phyloP scores from a whole-genome alignment of 2,888 invertebrate genomes.

The Sialis fuliginosa region DNA sequence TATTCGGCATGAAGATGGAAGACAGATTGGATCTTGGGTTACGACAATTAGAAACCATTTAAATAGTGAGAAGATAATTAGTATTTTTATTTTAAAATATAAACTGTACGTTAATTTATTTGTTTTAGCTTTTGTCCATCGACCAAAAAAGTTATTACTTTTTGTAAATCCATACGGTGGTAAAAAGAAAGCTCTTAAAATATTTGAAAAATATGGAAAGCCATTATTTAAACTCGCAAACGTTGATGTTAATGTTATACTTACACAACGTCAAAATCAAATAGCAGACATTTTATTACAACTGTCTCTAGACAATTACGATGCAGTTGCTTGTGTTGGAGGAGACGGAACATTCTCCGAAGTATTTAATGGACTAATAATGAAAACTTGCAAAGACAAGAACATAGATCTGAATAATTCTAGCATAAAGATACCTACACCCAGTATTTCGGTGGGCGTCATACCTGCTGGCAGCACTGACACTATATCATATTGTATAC shows the following conservation, averaged over 20 bases:
- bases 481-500: constrained; percentile 59
- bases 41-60: constrained; percentile 35
- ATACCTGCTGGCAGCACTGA: constrained; percentile 53
- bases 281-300: constrained; percentile 47
- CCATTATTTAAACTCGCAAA: constrained; percentile 45
- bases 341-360: constrained; percentile 80
- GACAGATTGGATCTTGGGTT: constrained; percentile 44
- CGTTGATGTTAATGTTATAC: constrained; percentile 42
- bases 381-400: constrained; percentile 32
- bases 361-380: constrained; percentile 53
- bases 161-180: constrained; percentile 79
- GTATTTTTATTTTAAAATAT: constrained; percentile 11
- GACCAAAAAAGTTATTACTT: constrained; percentile 53
- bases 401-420: constrained; percentile 34
- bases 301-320: constrained; percentile 35
- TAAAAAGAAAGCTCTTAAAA: constrained; percentile 48
- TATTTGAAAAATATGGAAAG: constrained; percentile 56
- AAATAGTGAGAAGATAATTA: constrained; percentile 22
- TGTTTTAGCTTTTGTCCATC: constrained; percentile 27
- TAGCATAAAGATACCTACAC: constrained; percentile 28
- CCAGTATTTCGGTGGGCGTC: constrained; percentile 40
- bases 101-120: not conserved
- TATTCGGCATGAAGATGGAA: constrained; percentile 37
- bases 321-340: constrained; percentile 64
- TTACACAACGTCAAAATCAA: constrained; percentile 61